Evolutionary conservation across 2,797 vertebrate genomes (phyloP).

Genomic region (Denticeps clupeoides): DNA sequence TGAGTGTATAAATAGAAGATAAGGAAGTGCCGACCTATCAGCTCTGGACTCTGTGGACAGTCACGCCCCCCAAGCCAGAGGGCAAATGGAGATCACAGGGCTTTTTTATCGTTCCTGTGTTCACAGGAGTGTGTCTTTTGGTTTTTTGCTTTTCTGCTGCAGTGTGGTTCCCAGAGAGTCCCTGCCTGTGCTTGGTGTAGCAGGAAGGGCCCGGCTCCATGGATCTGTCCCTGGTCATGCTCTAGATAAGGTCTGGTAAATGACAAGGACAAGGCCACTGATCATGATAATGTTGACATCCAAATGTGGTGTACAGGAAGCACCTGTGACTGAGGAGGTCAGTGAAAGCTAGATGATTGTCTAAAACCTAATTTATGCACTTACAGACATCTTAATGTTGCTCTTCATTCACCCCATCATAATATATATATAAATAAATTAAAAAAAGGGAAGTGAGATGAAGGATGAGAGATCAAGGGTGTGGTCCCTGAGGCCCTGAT

Average conservation of each 20-base stretch:
- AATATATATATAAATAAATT: too few species aligned
- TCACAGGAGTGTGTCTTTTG: too few species aligned
- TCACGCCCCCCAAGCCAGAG: background rate
- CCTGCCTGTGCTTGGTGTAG: constrained; percentile 19
- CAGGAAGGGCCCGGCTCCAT: constrained; percentile 26
- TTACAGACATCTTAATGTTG: too few species aligned
- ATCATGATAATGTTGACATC: constrained; percentile 46
- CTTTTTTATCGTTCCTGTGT: too few species aligned
- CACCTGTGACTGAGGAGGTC: constrained; percentile 24
- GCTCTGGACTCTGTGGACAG: constrained; percentile 14
- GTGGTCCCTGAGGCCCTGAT: too few species aligned
- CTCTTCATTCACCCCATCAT: too few species aligned
- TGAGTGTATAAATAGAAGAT: constrained; percentile 46
- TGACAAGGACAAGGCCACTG: constrained; percentile 29
- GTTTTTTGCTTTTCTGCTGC: background rate
- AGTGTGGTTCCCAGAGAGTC: background rate
- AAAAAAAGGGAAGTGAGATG: too few species aligned
- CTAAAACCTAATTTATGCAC: too few species aligned
- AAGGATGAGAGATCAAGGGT: too few species aligned
- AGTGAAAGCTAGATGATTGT: too few species aligned
- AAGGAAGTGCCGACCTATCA: constrained; percentile 33
- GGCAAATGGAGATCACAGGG: too few species aligned
- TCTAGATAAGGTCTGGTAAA: constrained; percentile 30
- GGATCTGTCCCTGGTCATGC: constrained; percentile 35
- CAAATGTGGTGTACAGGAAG: constrained; percentile 31